phyloP scores from a whole-genome alignment of 2,113 vertebrate species.

The Anguilla rostrata region DNA sequence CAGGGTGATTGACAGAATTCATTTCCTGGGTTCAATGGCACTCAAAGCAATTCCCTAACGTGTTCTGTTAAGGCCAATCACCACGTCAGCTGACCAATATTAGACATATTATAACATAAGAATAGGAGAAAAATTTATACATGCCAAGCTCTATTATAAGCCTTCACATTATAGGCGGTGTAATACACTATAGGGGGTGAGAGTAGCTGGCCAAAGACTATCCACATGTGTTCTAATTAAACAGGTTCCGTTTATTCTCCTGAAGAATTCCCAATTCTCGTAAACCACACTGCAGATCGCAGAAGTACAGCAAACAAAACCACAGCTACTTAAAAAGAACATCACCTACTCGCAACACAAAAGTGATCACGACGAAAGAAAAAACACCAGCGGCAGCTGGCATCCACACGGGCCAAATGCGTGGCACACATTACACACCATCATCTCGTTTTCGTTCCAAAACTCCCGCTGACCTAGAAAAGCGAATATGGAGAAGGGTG shows the following conservation, averaged over 20 bases:
- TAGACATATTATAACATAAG: too few relatives aligned
- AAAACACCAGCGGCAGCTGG: neutral
- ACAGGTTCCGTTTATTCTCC: neutral
- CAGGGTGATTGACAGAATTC: too few relatives aligned
- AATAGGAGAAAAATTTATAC: too few relatives aligned
- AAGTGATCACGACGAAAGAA: neutral
- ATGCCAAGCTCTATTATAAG: too few relatives aligned
- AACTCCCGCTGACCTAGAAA: slow-evolving; percentile 24
- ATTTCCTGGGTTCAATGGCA: too few relatives aligned
- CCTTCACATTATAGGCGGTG: too few relatives aligned
- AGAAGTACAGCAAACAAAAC: neutral
- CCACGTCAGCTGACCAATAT: too few relatives aligned
- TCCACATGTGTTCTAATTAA: too few relatives aligned
- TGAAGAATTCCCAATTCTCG: neutral
- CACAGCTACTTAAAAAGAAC: neutral
- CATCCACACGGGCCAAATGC: neutral
- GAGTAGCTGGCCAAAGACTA: too few relatives aligned
- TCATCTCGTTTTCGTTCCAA: slow-evolving; percentile 16
- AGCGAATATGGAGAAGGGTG: slow-evolving; percentile 7
- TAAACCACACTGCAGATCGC: neutral
- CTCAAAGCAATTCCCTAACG: too few relatives aligned
- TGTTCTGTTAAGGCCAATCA: too few relatives aligned
- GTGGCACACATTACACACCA: slow-evolving; percentile 9
- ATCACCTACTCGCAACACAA: neutral
- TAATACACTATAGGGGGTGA: too few relatives aligned